Conservation (phyloP, 2,113 vertebrate genomes). For the Pterocles burchelli region DNA sequence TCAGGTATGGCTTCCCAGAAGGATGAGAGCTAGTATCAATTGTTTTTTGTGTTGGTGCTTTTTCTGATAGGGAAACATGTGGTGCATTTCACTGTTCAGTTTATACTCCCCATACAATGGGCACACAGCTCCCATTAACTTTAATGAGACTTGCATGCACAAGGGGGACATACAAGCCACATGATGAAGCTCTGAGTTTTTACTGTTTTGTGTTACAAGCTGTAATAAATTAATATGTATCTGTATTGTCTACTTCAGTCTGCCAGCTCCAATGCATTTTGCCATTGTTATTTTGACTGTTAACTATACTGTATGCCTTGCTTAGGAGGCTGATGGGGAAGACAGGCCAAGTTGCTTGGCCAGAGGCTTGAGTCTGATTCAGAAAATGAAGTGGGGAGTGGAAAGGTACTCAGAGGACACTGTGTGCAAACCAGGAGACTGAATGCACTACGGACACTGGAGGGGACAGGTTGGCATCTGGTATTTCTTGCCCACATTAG, state of each 20-base stretch:
- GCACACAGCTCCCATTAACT: constrained; percentile 14
- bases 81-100: not conserved
- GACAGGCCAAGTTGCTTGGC: not conserved
- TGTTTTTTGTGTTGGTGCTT: not conserved
- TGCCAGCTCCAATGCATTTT: not conserved
- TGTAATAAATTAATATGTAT: not conserved
- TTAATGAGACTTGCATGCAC: not conserved
- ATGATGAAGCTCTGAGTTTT: not conserved
- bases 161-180: not conserved
- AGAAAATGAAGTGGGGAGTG: not conserved
- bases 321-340: not conserved
- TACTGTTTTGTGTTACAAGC: not conserved
- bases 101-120: not conserved
- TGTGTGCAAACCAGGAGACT: not conserved
- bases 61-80: not conserved
- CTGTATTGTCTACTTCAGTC: not conserved
- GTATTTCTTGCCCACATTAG: not conserved
- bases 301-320: not conserved
- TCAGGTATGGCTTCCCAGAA: not conserved
- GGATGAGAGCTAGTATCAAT: not conserved
- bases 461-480: not conserved
- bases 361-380: not conserved
- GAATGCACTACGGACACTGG: not conserved
- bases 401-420: not conserved
- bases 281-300: not conserved